Base-by-base conservation (phyloP, 2,888 invertebrate genomes). In the Bembecia ichneumoniformis region DNA sequence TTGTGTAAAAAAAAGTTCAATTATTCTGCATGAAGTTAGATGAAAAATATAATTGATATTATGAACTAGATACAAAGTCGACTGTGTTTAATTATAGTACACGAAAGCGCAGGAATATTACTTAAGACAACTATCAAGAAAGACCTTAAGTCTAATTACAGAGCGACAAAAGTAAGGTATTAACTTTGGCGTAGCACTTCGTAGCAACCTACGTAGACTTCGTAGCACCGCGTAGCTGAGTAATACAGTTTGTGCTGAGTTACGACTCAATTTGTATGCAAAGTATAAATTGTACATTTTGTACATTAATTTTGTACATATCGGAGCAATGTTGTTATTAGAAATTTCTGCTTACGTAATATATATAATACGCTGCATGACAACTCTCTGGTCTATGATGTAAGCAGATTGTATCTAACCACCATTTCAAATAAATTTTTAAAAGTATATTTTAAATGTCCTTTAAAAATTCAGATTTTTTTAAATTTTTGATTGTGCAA, bases 101-200 rank as follows among this genome's bases (percentile, higher is more conserved):
- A 56, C 55, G 58, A 55, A 62, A 62, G 60, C 56, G 58, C 64
- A 63, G 62, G 63, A 62, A 66, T 68, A 66, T 65, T 61, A 63
- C 58, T 58, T 57, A 40, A 60, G 58, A 57, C 59, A 55, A 58
- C 59, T 58, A 57, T 57, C 54, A 62, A 40, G 58, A 58, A 55
- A 58, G 57, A 66, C 63, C 64, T 57, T 60, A 52, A 63, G 63
- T 65, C 60, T 68, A 71, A 71, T 71, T 71, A 72, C 68, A 57
- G 60, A 58, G 59, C 66, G 66, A 64, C 68, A 59, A 69, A 65
- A 69, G 60, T 68, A 61, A 64, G 59, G 56, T 57, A 40, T 40
- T 40, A 60, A 69, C 61, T 66, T 64, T 63, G 70, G 40, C 40
- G 40, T 40, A 40, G 40, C 40, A 14, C 40, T 5, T 28, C 57